These are phyloP conservation scores for Eueremaeus valkanovi DNA, from an alignment of 2,888 invertebrate species.

Conservation along the genomic window DNA sequence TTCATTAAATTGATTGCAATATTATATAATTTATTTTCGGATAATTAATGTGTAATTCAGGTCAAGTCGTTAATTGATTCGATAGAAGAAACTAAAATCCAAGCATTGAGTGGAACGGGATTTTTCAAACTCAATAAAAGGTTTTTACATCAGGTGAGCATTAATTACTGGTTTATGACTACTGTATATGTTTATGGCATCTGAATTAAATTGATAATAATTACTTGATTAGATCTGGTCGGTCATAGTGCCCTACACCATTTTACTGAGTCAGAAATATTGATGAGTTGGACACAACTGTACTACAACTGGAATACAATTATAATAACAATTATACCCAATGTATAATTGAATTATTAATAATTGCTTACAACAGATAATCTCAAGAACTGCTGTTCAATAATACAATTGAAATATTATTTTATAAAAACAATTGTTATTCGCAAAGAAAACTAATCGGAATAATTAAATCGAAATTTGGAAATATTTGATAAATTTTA, in stretches of 20 bases:
- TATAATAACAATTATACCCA: neutral
- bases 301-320: too few relatives aligned
- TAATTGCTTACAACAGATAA: too few relatives aligned
- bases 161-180: neutral
- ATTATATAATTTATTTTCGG: neutral
- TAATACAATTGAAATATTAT: too few relatives aligned
- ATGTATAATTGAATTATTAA: neutral
- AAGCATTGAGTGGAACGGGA: neutral
- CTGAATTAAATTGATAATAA: neutral
- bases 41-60: neutral
- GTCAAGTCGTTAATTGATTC: neutral
- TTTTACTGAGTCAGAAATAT: conserved; percentile 9
- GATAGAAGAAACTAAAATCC: neutral
- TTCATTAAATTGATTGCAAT: neutral
- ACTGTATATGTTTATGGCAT: neutral
- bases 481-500: too few relatives aligned
- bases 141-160: neutral
- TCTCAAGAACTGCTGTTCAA: too few relatives aligned
- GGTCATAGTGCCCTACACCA: neutral
- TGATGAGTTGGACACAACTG: too few relatives aligned
- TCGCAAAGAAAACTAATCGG: too few relatives aligned
- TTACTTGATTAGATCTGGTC: neutral
- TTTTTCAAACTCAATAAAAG: neutral
- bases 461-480: too few relatives aligned
- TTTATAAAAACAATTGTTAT: too few relatives aligned